Conservation (phyloP, 2,888 invertebrate genomes). For the Autographa pulchrina region DNA sequence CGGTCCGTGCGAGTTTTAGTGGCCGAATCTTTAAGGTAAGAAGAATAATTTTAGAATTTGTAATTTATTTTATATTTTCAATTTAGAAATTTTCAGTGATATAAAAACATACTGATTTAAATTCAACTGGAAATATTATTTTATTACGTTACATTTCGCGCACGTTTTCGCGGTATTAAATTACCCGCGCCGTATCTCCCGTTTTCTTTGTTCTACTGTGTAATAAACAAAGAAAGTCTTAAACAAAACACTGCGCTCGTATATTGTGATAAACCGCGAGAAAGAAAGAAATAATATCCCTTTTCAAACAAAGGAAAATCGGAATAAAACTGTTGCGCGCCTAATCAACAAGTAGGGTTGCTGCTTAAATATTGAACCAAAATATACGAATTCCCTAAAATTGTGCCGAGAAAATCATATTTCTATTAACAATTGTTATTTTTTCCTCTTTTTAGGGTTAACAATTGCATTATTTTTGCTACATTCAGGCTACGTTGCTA, state of each 20-base stretch:
- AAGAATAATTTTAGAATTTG: constrained; percentile 21
- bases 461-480: background rate
- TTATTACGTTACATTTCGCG: background rate
- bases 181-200: background rate
- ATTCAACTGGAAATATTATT: background rate
- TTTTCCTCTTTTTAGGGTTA: background rate
- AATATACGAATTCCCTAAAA: constrained; percentile 23
- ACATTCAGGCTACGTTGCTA: background rate
- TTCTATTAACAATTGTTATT: background rate
- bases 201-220: background rate
- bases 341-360: constrained; percentile 78
- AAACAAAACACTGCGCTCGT: background rate
- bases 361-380: constrained; percentile 29
- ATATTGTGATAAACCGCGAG: constrained; percentile 8
- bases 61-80: background rate
- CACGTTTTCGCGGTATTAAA: background rate
- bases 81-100: background rate
- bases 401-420: constrained; percentile 33
- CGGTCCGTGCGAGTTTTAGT: constrained; percentile 40
- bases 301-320: constrained; percentile 65
- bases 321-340: constrained; percentile 74
- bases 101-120: background rate
- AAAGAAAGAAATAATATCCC: constrained; percentile 5
- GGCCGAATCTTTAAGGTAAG: constrained; percentile 48
- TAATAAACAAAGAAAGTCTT: constrained; percentile 11